phyloP scores from a whole-genome alignment of 2,113 vertebrate species.

The Semnornis frantzii region DNA sequence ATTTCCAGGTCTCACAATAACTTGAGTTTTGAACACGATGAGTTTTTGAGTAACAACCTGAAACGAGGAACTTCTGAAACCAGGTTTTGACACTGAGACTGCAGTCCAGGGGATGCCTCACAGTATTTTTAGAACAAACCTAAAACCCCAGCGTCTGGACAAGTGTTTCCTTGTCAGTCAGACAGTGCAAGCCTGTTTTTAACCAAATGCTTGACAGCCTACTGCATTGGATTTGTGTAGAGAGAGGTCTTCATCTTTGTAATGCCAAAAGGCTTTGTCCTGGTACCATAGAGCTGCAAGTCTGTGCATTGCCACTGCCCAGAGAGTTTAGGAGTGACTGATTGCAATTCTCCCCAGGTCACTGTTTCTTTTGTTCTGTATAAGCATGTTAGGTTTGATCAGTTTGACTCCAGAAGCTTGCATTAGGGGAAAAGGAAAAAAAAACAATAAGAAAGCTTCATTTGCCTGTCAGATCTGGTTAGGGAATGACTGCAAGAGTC shows the following conservation, averaged over 20 bases:
- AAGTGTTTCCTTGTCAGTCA: conserved; percentile 58
- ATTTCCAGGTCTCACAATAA: conserved; percentile 98
- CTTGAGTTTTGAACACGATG: conserved; percentile 95
- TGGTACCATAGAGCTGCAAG: conserved; percentile 33
- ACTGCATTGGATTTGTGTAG: conserved; percentile 35
- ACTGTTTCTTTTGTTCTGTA: conserved; percentile 24
- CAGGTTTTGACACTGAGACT: conserved; percentile 83
- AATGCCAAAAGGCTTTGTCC: conserved; percentile 37
- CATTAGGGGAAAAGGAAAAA: not conserved
- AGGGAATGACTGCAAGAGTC: not conserved
- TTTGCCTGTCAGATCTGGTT: conserved; percentile 29
- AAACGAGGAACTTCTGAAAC: conserved; percentile 96
- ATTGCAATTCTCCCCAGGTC: not conserved
- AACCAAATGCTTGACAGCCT: conserved; percentile 47
- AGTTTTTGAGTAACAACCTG: conserved; percentile 91
- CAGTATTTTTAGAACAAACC: conserved; percentile 60
- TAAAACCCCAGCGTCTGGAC: conserved; percentile 25
- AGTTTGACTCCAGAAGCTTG: not conserved
- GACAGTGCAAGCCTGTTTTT: conserved; percentile 52
- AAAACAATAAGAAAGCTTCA: not conserved
- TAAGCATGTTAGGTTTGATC: conserved; percentile 55
- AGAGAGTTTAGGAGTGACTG: not conserved
- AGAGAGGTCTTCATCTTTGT: conserved; percentile 48
- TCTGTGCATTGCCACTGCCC: not conserved
- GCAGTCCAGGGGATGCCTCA: conserved; percentile 35